Base-by-base conservation (phyloP, 2,113 vertebrate genomes). In the Emydura subglobosa region DNA sequence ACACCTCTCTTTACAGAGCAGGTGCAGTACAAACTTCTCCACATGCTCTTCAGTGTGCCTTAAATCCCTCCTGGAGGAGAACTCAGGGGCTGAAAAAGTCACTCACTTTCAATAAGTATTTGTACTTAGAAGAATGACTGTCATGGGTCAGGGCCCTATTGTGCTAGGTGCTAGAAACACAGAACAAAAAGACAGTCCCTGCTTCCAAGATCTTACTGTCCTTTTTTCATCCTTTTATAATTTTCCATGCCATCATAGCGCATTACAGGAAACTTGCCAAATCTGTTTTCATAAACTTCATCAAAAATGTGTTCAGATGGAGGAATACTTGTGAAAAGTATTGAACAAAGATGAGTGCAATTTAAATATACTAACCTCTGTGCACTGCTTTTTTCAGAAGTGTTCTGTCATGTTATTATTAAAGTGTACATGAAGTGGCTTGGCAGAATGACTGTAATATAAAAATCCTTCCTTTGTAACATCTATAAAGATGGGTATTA, bases 391-490 rank as follows among this genome's bases (percentile, higher is more conserved):
- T 51, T 39, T 54, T 13, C 6, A 19, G 22, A 82, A 39, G 10
- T 54, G n/a, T n/a, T 12, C n/a, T 54, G 22, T 54, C n/a, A 16
- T 17, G 51, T 55, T 39, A 54, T 14, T 82, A n/a, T 51, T 82
- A n/a, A 51, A n/a, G 24, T 53, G 17, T 24, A 25, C 34, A 54
- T 25, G 34, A 39, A 39, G 22, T 12, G 34, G 34, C 79, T 82
- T 24, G 53, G 79, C 34, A 42, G 51, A 82, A 27, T 9, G 1
- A 34, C 44, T 3, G 0, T 7, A 44, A 1, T 3, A 2, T 72
- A 72, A 72, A 72, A 72, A 39, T 72, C 34, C 17, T 22, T 57
- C 1, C 0, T 7, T 7, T 2, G 49, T 22, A 82, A 78, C 19
- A 7, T 31, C 24, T 19, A 17, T 5, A 7, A 82, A 34, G 55